phyloP scores from a whole-genome alignment of 64 coral and sea anemone species.

The Cladopsammia gracilis region DNA sequence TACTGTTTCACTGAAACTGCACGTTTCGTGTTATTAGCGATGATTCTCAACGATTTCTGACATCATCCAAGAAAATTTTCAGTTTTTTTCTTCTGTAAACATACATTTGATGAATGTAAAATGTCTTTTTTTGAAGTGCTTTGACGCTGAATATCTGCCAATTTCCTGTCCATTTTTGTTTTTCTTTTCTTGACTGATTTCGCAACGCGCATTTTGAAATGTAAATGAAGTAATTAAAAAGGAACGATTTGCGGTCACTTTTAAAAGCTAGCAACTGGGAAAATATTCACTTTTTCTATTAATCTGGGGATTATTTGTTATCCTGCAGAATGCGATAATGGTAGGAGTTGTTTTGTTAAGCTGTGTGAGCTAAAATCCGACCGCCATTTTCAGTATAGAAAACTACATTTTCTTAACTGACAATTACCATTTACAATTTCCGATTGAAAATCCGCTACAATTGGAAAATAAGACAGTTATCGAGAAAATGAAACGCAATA shows the following conservation, averaged over 20 bases:
- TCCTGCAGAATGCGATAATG: too few species aligned
- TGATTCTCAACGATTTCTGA: neutral
- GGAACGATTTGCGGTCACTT: neutral
- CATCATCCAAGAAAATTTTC: neutral
- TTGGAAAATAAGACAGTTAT: too few species aligned
- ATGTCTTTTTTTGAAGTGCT: neutral
- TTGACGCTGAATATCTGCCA: slow-evolving; percentile 5
- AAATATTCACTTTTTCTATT: neutral
- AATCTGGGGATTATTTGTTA: too few species aligned
- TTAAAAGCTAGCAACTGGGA: neutral
- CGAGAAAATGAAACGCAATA: too few species aligned
- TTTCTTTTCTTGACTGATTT: neutral
- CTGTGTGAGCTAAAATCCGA: too few species aligned
- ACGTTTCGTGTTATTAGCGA: neutral
- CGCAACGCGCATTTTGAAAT: neutral
- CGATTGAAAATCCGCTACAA: too few species aligned
- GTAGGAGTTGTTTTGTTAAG: too few species aligned
- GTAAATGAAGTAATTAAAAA: neutral
- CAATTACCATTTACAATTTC: too few species aligned
- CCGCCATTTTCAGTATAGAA: too few species aligned
- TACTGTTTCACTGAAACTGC: neutral
- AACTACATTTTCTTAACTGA: too few species aligned
- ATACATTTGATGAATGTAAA: neutral
- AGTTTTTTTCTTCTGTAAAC: neutral
- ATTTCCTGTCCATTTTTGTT: slow-evolving; percentile 9